Base-by-base conservation (phyloP, 2,113 vertebrate species). In the Syngnathus scovelli region DNA sequence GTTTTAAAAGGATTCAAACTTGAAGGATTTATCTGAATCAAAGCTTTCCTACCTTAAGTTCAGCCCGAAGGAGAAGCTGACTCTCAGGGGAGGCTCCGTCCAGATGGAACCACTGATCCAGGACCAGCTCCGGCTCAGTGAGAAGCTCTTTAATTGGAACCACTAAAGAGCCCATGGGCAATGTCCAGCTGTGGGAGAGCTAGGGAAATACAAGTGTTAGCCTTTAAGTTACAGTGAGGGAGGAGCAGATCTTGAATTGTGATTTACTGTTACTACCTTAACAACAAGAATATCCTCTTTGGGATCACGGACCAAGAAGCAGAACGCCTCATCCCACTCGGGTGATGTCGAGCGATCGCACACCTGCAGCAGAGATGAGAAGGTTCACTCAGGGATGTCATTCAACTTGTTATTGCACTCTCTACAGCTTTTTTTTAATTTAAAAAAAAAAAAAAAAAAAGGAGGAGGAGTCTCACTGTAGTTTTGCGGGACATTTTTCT, bases 21-120 rank as follows among this genome's bases (percentile, higher is more conserved):
- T 51, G 63, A 16, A 19, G 27, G 2, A 19, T n/a, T 37, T n/a
- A n/a, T 10, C 0, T 1, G 11, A n/a, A 65, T 51, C 9, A 54
- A 13, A 66, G 5, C 18, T 51, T 16, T 46, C 60, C 7, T 21
- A 95, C 95, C 90, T 94, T 92, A 5, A 98, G 90, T 73, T 95
- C 92, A 10, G 88, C 90, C 68, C 92, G 91, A 67, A 98, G 89
- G 1, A 96, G 90, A 82, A 98, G 66, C 81, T 93, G 93, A 71
- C 90, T 92, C 78, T 84, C 79, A 9, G 91, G 79, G 10, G 86
- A 87, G n/a, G 90, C 91, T 67, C 87, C 91, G 66, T 77, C 86
- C 82, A 96, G 85, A 0, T 81, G 60, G 59, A 95, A 90, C 95
- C 95, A 96, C 36, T 79, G 88, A 72, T 98, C 95, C 78, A 95